These are phyloP conservation scores for Etheostoma spectabile DNA, from an alignment of 2,113 vertebrate genomes.

Conservation along the genomic window DNA sequence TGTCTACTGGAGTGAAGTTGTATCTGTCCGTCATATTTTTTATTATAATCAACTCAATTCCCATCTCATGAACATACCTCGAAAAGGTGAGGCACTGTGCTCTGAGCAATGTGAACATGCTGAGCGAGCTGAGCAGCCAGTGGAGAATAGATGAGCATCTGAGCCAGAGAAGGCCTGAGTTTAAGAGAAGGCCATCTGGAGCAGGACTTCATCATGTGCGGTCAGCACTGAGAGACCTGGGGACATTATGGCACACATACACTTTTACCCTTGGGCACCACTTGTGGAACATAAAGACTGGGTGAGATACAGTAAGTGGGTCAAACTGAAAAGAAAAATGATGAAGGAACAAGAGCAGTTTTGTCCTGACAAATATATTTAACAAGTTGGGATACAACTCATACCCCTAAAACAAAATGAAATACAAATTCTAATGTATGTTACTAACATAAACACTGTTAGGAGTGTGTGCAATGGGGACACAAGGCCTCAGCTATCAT, in stretches of 20 bases:
- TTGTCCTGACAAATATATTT: background rate
- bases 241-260: slow-evolving; percentile 72
- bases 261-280: slow-evolving; percentile 19
- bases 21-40: slow-evolving; percentile 54
- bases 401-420: background rate
- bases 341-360: background rate
- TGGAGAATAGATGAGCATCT: slow-evolving; percentile 68
- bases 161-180: slow-evolving; percentile 51
- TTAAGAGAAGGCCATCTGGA: slow-evolving; percentile 80
- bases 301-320: slow-evolving; percentile 19
- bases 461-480: slow-evolving; percentile 12
- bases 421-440: background rate
- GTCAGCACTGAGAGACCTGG: slow-evolving; percentile 57
- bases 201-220: slow-evolving; percentile 58
- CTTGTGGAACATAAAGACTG: slow-evolving; percentile 47
- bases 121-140: slow-evolving; percentile 54
- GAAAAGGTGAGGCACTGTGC: slow-evolving; percentile 31
- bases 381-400: background rate
- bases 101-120: slow-evolving; percentile 44
- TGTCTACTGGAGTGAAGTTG: slow-evolving; percentile 76
- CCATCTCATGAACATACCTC: slow-evolving; percentile 24
- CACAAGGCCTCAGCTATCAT: slow-evolving; percentile 37
- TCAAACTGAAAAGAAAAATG: slow-evolving; percentile 19
- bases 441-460: background rate
- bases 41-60: slow-evolving; percentile 17